Percentiles rank a stretch among this genome's conserved stretches.
Evolutionary conservation across 1,140 invertebrate species (phyloP).

Genomic region (Phocides pigmalion): DNA sequence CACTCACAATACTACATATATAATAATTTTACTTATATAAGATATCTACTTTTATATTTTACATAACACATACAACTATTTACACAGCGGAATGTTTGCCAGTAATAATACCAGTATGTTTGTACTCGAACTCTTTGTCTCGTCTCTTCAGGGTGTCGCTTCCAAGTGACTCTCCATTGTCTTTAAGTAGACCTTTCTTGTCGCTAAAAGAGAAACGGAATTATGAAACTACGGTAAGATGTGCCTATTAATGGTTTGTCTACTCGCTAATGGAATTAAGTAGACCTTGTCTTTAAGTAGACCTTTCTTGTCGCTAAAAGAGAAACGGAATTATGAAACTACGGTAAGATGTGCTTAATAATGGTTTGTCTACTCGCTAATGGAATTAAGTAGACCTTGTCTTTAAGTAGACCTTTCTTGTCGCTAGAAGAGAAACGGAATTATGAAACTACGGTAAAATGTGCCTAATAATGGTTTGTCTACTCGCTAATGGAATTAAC

Average conservation of each 20-base stretch:
- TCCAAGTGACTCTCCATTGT: slow-evolving; percentile 45
- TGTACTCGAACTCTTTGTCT: slow-evolving; percentile 74
- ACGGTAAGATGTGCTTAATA: too few species aligned
- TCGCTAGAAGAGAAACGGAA: slow-evolving; percentile 58
- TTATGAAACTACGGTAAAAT: neutral
- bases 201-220: slow-evolving; percentile 58
- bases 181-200: slow-evolving; percentile 71
- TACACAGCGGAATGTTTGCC: slow-evolving; percentile 77
- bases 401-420: slow-evolving; percentile 71
- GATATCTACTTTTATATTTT: neutral
- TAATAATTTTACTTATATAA: neutral
- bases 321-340: neutral
- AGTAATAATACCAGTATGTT: slow-evolving; percentile 69
- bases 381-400: too few species aligned
- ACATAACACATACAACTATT: neutral
- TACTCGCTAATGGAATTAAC: too few species aligned
- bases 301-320: slow-evolving; percentile 74
- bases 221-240: neutral
- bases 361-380: too few species aligned
- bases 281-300: slow-evolving; percentile 68
- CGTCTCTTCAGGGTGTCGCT: slow-evolving; percentile 50
- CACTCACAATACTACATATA: neutral
- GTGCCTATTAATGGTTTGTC: too few species aligned
- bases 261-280: too few species aligned
- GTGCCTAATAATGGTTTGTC: too few species aligned